Evolutionary conservation across 2,888 invertebrate species (phyloP), one percentile per base, ranked within the genome.

Genomic region (Lepidochitona cinerea): DNA sequence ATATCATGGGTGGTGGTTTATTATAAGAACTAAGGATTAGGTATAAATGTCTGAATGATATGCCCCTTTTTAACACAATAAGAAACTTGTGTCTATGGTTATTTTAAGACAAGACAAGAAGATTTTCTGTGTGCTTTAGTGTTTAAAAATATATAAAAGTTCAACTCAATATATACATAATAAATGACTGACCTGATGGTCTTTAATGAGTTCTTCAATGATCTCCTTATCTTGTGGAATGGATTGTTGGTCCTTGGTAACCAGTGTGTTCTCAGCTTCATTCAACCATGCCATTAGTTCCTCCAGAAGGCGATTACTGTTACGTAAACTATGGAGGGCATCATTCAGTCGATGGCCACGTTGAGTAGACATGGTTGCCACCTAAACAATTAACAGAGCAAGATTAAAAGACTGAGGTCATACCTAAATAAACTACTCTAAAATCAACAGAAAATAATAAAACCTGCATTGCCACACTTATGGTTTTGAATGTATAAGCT

Each of bases 251-350:
- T 98, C 97, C 78, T 96, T 92, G 59, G 95, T 93, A 12, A 94
- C 92, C 79, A 99, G 91, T 0, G 95, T 96, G 79, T 95, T 95
- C 91, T 98, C 98, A 32, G 97, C 93, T 33, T 95, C 95, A 79
- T 94, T 93, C 78, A 99, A 93, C 98, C 98, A 99, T n/a, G 95
- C 94, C 76, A 98, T 93, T 74, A 99, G 93, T 89, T 98, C 98
- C 86, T 98, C 98, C 75, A 99, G 93, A 70, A 96, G 94, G 66
- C 95, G 94, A 85, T 97, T 96, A 83, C 97, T 93, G 89, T 96
- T 96, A 88, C 95, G 93, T 53, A 96, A 92, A 69, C 94, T 94
- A 6, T 89, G 84, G 92, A 98, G 93, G 87, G 97, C 97, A 71
- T 95, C 93, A 75, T 95, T 94, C 78, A 99, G 92, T 90, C 96